These are phyloP conservation scores for Mus musculus DNA, from an alignment of 2,113 vertebrate species.

Conservation along the genomic window DNA sequence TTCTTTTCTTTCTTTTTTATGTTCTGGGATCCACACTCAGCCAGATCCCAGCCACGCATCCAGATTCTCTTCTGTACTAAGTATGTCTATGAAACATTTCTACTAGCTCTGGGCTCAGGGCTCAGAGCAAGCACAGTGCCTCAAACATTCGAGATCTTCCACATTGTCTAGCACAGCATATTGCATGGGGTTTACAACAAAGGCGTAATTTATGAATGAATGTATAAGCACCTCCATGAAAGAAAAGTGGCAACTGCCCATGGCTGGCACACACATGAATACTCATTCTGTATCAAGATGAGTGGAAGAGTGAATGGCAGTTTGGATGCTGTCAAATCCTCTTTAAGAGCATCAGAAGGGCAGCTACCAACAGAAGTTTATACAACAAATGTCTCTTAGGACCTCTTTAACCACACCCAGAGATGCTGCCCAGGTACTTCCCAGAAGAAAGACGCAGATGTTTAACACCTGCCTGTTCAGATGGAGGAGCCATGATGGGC, in stretches of 20 bases:
- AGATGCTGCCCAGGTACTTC: neutral
- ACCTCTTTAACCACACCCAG: neutral
- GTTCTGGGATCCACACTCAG: neutral
- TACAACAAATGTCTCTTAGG: neutral
- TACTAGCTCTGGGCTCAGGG: neutral
- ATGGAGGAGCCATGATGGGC: neutral
- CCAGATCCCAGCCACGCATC: neutral
- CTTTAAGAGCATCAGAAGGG: neutral
- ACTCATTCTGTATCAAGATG: neutral
- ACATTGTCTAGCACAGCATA: neutral
- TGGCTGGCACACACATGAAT: neutral
- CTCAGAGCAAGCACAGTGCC: neutral
- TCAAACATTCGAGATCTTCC: neutral
- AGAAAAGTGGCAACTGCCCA: neutral
- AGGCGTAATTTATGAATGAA: neutral
- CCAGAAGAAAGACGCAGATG: neutral
- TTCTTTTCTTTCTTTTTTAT: neutral
- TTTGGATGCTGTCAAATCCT: neutral
- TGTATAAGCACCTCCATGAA: accelerated
- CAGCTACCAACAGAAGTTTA: neutral
- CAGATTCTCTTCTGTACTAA: neutral
- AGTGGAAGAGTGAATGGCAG: neutral
- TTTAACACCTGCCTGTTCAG: neutral
- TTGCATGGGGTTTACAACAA: neutral
- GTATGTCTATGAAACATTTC: neutral